Evolutionary conservation across 2,797 vertebrate species (phyloP).

Genomic region (Characodon lateralis): DNA sequence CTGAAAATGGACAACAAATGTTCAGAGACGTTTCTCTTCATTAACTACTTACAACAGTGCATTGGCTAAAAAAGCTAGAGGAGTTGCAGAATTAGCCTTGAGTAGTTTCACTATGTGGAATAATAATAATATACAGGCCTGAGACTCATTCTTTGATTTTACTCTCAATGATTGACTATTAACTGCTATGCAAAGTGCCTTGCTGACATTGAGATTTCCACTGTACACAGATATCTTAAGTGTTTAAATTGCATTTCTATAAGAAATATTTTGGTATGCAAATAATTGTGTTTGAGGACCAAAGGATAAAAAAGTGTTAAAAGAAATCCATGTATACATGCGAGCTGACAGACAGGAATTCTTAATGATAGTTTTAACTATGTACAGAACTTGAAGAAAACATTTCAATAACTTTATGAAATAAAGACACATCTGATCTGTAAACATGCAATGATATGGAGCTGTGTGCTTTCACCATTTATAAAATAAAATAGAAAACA

Average conservation of each 20-base stretch:
- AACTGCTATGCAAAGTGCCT: conserved; percentile 14
- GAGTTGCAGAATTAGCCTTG: conserved; percentile 23
- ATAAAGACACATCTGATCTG: conserved; percentile 33
- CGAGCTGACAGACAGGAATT: conserved; percentile 2
- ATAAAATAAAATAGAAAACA: not conserved
- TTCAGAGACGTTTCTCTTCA: conserved; percentile 14
- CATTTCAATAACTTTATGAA: conserved; percentile 53
- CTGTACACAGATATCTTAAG: not conserved
- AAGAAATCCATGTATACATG: conserved; percentile 20
- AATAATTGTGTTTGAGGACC: conserved; percentile 48
- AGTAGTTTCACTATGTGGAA: conserved; percentile 31
- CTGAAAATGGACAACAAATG: conserved; percentile 33
- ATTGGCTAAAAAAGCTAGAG: conserved; percentile 17
- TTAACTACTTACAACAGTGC: conserved; percentile 10
- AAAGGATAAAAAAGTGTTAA: conserved; percentile 12
- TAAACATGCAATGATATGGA: not conserved
- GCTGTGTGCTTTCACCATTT: not conserved
- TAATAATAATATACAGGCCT: conserved; percentile 13
- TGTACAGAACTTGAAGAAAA: conserved; percentile 36
- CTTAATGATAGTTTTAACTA: not conserved
- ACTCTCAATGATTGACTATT: conserved; percentile 14
- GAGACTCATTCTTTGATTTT: conserved; percentile 8
- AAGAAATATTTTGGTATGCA: conserved; percentile 33
- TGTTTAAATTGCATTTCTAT: conserved; percentile 23
- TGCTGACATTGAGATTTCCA: conserved; percentile 4